These are phyloP conservation scores for Elegia similella DNA, from an alignment of 2,888 invertebrate genomes.

Conservation along the genomic window DNA sequence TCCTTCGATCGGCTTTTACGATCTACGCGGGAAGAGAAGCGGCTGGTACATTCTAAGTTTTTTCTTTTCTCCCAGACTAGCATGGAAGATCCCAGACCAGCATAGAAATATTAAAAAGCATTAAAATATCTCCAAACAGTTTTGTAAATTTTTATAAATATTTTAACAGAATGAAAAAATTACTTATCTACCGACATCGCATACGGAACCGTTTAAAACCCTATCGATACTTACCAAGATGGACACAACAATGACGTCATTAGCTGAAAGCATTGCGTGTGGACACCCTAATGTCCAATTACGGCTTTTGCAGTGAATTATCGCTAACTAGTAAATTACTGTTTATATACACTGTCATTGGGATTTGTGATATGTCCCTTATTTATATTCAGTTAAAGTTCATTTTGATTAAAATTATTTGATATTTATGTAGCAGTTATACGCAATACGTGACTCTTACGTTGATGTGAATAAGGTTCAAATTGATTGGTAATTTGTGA, in stretches of 20 bases:
- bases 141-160: no score
- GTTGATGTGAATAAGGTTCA: background rate
- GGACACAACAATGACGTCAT: constrained; percentile 25
- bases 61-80: no score
- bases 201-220: constrained; percentile 6
- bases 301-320: constrained; percentile 24
- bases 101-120: no score
- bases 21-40: no score
- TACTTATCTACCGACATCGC: background rate
- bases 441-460: background rate
- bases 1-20: no score
- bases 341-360: constrained; percentile 26
- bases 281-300: constrained; percentile 23
- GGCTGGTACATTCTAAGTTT: no score
- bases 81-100: no score
- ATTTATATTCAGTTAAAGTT: no score
- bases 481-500: background rate
- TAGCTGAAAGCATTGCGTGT: constrained; percentile 22
- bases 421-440: background rate
- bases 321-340: constrained; percentile 30
- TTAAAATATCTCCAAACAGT: no score
- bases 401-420: no score
- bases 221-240: constrained; percentile 11
- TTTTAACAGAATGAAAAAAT: background rate
- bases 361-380: no score